phyloP scores from a whole-genome alignment of 2,888 invertebrate species.

The Agriopis marginaria region DNA sequence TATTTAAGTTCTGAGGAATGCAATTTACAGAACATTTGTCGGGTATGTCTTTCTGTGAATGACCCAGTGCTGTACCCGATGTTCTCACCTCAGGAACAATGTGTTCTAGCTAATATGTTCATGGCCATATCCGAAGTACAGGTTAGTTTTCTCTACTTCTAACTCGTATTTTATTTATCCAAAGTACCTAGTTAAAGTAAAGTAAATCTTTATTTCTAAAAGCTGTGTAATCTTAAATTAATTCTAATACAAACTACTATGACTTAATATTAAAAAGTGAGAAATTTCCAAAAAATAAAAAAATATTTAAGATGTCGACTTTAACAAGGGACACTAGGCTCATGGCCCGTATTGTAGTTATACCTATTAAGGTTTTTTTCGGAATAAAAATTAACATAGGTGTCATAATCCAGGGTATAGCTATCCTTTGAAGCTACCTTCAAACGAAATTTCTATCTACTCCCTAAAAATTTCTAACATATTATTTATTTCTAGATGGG shows the following conservation, averaged over 20 bases:
- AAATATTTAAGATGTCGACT: too few relatives aligned
- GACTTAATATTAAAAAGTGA: too few relatives aligned
- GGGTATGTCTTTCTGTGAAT: constrained; percentile 75
- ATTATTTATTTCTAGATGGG: constrained; percentile 13
- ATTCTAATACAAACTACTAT: too few relatives aligned
- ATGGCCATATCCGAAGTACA: constrained; percentile 65
- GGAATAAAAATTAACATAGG: neutral
- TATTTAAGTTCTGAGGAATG: constrained; percentile 53
- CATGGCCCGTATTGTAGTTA: too few relatives aligned
- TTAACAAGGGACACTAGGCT: too few relatives aligned
- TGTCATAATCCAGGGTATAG: too few relatives aligned
- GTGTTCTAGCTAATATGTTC: constrained; percentile 67
- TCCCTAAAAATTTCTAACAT: neutral
- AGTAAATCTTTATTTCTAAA: too few relatives aligned
- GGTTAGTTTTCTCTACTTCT: constrained; percentile 56
- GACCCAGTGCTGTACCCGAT: constrained; percentile 65
- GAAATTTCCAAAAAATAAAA: too few relatives aligned
- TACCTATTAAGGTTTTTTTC: neutral
- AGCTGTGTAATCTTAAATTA: too few relatives aligned
- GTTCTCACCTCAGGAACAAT: constrained; percentile 60
- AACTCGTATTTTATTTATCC: neutral
- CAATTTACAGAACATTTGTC: constrained; percentile 70
- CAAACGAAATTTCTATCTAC: neutral
- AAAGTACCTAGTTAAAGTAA: too few relatives aligned
- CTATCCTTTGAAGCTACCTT: too few relatives aligned